Percentiles rank a stretch among this genome's conserved stretches.
phyloP scores from a whole-genome alignment of 2,888 invertebrate genomes.

The Pandemis heparana region DNA sequence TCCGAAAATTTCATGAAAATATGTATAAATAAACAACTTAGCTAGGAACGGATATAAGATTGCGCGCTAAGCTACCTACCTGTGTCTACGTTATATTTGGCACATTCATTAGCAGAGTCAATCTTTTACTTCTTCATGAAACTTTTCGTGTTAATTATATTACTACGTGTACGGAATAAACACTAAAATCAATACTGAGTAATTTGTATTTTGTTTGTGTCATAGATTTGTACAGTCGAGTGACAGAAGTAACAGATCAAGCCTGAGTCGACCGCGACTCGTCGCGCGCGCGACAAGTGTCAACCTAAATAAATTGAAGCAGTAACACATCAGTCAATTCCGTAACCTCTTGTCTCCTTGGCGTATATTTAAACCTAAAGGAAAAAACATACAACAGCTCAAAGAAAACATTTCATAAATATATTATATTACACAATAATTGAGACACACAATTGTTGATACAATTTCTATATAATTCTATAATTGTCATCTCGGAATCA shows the following conservation, averaged over 20 bases:
- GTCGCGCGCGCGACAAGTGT: conserved; percentile 39
- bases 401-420: conserved; percentile 51
- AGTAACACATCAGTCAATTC: conserved; percentile 72
- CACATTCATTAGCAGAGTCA: conserved; percentile 65
- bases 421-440: conserved; percentile 56
- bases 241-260: conserved; percentile 45
- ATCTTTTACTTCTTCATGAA: conserved; percentile 50
- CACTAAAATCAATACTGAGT: conserved; percentile 49
- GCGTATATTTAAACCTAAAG: conserved; percentile 55
- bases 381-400: conserved; percentile 59
- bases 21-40: background rate
- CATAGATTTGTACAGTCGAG: conserved; percentile 34
- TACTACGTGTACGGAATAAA: conserved; percentile 19
- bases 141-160: conserved; percentile 20
- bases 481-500: conserved; percentile 69
- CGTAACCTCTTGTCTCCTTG: conserved; percentile 56
- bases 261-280: conserved; percentile 37
- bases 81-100: conserved; percentile 81
- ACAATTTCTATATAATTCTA: conserved; percentile 46
- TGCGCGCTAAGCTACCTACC: conserved; percentile 61
- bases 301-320: conserved; percentile 60
- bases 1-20: background rate
- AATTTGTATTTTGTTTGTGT: conserved; percentile 29
- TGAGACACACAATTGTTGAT: conserved; percentile 54
- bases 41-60: conserved; percentile 37